Conservation (phyloP, 2,797 vertebrate genomes). For the Amniataba percoides region DNA sequence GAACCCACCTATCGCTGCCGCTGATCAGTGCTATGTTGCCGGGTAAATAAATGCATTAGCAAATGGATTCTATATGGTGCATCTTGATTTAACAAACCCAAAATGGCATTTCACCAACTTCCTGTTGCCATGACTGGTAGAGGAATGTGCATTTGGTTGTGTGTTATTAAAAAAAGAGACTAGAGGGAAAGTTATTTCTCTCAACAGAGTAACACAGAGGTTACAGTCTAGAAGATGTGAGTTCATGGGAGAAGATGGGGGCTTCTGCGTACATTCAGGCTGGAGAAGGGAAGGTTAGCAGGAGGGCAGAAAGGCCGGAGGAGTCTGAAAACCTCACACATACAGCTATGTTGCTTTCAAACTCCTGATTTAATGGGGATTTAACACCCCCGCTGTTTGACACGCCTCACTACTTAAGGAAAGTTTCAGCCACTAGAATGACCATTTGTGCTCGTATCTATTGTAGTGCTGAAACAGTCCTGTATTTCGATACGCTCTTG, state of each 20-base stretch:
- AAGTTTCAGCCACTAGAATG: conserved; percentile 22
- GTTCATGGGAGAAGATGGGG: conserved; percentile 45
- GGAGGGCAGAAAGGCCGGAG: conserved; percentile 12
- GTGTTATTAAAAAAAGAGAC: conserved; percentile 34
- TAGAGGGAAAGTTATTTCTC: conserved; percentile 61
- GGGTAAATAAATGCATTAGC: conserved; percentile 59
- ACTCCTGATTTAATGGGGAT: conserved; percentile 42
- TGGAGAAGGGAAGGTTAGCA: conserved; percentile 10
- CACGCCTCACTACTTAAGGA: conserved; percentile 14
- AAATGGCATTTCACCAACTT: conserved; percentile 57
- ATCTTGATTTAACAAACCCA: conserved; percentile 48
- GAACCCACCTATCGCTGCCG: conserved; percentile 46
- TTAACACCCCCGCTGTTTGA: conserved; percentile 54
- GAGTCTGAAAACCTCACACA: conserved; percentile 32
- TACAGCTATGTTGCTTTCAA: conserved; percentile 47
- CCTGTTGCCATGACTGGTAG: conserved; percentile 36
- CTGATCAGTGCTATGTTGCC: conserved; percentile 45
- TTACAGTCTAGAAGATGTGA: conserved; percentile 24
- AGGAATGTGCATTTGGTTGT: conserved; percentile 46
- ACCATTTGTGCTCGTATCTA: neutral
- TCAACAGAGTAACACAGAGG: conserved; percentile 45
- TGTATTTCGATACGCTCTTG: neutral
- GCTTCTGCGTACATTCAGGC: conserved; percentile 12
- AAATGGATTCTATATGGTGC: conserved; percentile 38
- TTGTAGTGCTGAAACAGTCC: neutral